Evolutionary conservation across 2,888 invertebrate genomes (phyloP), one percentile per base, ranked within the genome.

Genomic region (Deilephila porcellus): DNA sequence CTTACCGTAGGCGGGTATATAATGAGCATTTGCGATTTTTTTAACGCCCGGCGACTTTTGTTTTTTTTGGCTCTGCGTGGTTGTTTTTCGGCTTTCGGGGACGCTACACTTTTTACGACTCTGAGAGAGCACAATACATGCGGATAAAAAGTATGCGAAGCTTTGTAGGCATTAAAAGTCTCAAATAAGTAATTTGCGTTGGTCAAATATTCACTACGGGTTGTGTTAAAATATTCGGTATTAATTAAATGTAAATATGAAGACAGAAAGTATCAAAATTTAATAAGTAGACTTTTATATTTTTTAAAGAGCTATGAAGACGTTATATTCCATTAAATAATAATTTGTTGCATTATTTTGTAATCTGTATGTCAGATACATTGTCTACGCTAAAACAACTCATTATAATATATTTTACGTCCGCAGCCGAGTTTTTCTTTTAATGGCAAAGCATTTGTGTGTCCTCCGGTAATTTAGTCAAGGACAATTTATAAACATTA

Each of bases 21-120:
- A 52, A 70, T 73, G 73, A 70, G 70, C 67, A 70, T 62, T 62
- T 25, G 67, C 67, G 67, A 67, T 52, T 67, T 63, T 62, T 67
- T 52, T 45, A 37, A 11, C 25, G 67, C 67, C 25, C 25, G 45
- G 67, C 67, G 67, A 67, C 45, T 67, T 34, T 63, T 32, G 8
- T 45, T 20, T 67, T 20, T 67, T 67, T 67, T 67, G 52, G 45
- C 67, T 67, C 67, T 64, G 67, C 52, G 52, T 52, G 5, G 67
- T 67, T 20, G 37, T 37, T 67, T 67, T 67, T 67, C 45, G 17
- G 17, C 25, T 17, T 25, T 67, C 25, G 20, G 67, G 25, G 2
- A 25, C 17, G 17, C 6, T 67, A 52, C 25, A 25, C 17, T 45
- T 52, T 63, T 67, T 52, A 34, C 17, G n/a, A 34, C 3, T 37